phyloP scores from a whole-genome alignment of 2,888 invertebrate genomes.

The Amblyjoppa fuscipennis region DNA sequence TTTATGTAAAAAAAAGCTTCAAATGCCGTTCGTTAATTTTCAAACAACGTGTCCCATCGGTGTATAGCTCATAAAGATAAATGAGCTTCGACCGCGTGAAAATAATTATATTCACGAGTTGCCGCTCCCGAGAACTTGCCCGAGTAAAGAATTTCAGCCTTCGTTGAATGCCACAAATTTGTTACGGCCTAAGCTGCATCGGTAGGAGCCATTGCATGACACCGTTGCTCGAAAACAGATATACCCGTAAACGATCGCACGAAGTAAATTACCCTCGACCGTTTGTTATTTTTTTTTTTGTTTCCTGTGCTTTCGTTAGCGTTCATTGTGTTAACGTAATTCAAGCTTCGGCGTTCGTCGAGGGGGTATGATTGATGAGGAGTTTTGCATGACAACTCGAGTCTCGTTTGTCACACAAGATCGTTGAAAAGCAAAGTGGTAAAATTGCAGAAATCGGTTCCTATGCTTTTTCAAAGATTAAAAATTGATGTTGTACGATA shows the following conservation, averaged over 20 bases:
- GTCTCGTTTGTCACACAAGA: not conserved
- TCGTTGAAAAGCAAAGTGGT: no score
- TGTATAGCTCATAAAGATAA: not conserved
- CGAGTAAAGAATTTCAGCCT: not conserved
- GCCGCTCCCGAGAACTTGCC: not conserved
- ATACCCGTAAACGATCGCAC: constrained; percentile 26
- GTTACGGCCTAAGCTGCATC: no score
- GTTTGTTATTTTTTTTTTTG: constrained; percentile 2
- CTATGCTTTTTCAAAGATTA: no score
- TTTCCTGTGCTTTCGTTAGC: not conserved
- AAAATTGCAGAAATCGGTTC: no score
- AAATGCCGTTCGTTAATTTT: no score
- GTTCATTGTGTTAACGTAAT: not conserved
- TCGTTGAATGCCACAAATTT: not conserved
- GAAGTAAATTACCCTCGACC: constrained; percentile 48
- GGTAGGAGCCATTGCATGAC: no score
- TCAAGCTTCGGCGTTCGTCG: not conserved
- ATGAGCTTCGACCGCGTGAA: not conserved
- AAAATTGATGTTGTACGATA: no score
- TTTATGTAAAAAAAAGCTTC: no score
- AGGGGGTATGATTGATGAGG: not conserved
- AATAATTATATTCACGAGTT: not conserved
- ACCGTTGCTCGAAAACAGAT: not conserved
- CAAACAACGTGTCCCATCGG: no score
- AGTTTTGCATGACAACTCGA: not conserved